Evolutionary conservation across 2,113 vertebrate genomes (phyloP).

Genomic region (Calidris pygmaea): DNA sequence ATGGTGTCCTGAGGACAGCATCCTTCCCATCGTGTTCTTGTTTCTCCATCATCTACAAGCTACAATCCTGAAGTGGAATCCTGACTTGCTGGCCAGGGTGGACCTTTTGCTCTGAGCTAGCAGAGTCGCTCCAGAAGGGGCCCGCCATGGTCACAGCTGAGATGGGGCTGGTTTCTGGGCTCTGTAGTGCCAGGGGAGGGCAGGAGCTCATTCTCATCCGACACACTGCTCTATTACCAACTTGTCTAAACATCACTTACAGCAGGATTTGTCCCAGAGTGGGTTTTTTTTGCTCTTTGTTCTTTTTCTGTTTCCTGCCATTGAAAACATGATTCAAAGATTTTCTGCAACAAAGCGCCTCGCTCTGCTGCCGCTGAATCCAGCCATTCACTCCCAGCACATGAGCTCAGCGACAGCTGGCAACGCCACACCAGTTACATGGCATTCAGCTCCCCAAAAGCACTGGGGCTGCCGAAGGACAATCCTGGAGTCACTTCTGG

Average conservation of each 20-base stretch:
- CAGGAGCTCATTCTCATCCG: neutral
- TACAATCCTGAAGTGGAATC: neutral
- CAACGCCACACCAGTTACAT: neutral
- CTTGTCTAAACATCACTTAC: neutral
- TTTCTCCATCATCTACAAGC: neutral
- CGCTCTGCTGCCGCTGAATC: neutral
- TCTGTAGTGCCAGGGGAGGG: neutral
- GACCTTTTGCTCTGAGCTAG: neutral
- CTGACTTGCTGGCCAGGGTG: neutral
- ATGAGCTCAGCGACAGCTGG: conserved; percentile 23
- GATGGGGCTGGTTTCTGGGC: neutral
- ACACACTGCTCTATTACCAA: neutral
- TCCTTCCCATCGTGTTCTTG: neutral
- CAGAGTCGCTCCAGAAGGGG: neutral
- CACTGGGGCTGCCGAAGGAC: neutral
- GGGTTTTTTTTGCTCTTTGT: conserved; percentile 23
- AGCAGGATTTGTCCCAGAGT: conserved; percentile 14
- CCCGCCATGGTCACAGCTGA: neutral
- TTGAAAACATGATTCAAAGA: conserved; percentile 33
- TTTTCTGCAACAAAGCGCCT: conserved; percentile 18
- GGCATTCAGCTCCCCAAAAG: neutral
- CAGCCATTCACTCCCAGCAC: conserved; percentile 11
- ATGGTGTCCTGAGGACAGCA: neutral
- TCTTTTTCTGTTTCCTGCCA: conserved; percentile 53
- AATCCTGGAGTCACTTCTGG: conserved; percentile 19